A percentile compares a stretch with the other conserved stretches of the same genome.
Evolutionary conservation across 1,140 invertebrate genomes (phyloP).

Genomic region (Saccostrea echinata): DNA sequence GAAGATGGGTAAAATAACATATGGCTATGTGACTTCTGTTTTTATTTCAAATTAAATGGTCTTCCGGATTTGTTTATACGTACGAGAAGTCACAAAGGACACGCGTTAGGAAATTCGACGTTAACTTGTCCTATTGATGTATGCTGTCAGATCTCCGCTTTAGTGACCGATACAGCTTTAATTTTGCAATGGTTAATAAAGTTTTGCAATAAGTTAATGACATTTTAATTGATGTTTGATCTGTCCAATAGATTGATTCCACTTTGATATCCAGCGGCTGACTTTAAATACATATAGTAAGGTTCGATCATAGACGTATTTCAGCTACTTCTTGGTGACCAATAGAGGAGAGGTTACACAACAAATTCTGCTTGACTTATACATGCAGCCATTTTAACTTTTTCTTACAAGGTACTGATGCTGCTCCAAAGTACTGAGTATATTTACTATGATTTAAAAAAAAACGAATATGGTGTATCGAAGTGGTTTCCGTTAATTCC

Average conservation of each 20-base stretch:
- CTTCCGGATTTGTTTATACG: slow-evolving; percentile 10
- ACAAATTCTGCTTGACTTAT: no score
- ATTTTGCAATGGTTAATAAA: background rate
- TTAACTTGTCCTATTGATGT: background rate
- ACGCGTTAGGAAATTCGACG: background rate
- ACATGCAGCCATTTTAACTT: no score
- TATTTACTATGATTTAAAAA: no score
- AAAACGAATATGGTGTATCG: no score
- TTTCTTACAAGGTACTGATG: no score
- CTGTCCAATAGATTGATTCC: background rate
- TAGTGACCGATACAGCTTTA: background rate
- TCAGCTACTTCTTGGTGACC: no score
- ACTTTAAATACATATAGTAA: no score
- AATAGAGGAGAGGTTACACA: no score
- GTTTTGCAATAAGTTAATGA: background rate
- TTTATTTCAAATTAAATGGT: background rate
- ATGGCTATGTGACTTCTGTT: background rate
- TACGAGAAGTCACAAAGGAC: background rate
- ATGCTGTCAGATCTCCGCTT: background rate
- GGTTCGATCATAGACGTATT: no score
- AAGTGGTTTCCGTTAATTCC: no score
- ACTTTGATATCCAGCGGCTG: no score
- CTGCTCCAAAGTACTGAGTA: no score
- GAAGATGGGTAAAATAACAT: slow-evolving; percentile 31
- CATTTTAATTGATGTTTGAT: background rate